Evolutionary conservation across 1,140 invertebrate genomes (phyloP), one percentile per base, ranked within the genome.

Genomic region (Bombus superbus): DNA sequence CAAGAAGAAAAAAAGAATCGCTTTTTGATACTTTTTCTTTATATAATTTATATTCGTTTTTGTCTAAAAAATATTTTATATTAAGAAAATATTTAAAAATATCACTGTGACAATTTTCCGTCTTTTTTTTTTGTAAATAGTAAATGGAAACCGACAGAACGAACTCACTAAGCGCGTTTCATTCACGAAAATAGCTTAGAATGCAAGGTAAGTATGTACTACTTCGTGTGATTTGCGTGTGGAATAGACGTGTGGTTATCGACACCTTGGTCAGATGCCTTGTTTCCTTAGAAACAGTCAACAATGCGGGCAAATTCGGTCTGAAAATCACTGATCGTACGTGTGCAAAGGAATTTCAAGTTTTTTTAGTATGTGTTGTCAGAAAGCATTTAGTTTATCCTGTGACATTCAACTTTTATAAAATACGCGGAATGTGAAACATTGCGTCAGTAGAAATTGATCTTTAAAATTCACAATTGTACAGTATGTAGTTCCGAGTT

Each of bases 281-380:
- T 62, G 95, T 95, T 94, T 88, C 94, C 95, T 92, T 94, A 93
- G 94, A 92, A 94, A 95, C 94, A 91, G 89, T 93, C 93, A 95
- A 94, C 94, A 94, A 92, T 92, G 78, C 87, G 82, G 76, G 69
- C 78, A 92, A 71, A 81, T 86, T 89, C 68, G 42, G 81, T 78
- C 44, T 42, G 38, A 59, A 44, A 71, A 71, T 68, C 79, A 66
- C 18, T n/a, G 53, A 64, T 53, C 53, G 11, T 71, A 79, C 32
- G 42, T 53, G 13, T 73, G 42, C 32, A 74, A 76, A 68, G 47
- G 25, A 59, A 69, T 78, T 78, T 53, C 22, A 28, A 25, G 47
- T 22, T 42, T 18, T 32, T 3, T 47, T 22, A 68, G 25, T 66
- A 25, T 10, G 10, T 62, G 28, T 66, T 35, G 38, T 18, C 18